Evolutionary conservation across 2,113 vertebrate genomes (phyloP).

Genomic region (Semicossyphus pulcher): DNA sequence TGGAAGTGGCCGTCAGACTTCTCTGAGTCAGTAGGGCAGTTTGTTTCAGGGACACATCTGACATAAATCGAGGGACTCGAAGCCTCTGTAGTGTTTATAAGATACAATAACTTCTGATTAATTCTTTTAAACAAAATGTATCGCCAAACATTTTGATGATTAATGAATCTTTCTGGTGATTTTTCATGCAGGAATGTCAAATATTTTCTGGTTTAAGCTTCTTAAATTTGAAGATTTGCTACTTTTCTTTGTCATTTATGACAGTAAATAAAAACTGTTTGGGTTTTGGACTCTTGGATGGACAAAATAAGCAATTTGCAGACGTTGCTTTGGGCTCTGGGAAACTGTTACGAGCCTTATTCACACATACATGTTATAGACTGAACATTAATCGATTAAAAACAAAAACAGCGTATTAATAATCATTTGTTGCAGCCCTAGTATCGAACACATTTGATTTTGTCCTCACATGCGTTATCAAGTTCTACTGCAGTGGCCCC

Average conservation of each 20-base stretch:
- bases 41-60: background rate
- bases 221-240: no score
- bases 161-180: background rate
- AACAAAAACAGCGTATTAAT: no score
- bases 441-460: no score
- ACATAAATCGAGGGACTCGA: background rate
- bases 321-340: no score
- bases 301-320: background rate
- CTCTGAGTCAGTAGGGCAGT: background rate
- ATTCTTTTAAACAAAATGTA: background rate
- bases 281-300: background rate
- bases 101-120: no score
- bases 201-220: background rate
- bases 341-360: no score
- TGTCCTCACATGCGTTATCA: no score
- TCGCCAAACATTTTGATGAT: background rate
- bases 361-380: no score
- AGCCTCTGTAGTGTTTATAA: no score
- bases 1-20: background rate
- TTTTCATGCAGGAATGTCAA: background rate
- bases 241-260: no score
- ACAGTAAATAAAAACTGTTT: background rate
- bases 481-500: background rate
- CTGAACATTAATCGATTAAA: no score
- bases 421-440: no score